Percentiles rank a stretch among this genome's conserved stretches.
These are phyloP conservation scores for Thermophis baileyi DNA, from an alignment of 2,113 vertebrate species.

Conservation along the genomic window DNA sequence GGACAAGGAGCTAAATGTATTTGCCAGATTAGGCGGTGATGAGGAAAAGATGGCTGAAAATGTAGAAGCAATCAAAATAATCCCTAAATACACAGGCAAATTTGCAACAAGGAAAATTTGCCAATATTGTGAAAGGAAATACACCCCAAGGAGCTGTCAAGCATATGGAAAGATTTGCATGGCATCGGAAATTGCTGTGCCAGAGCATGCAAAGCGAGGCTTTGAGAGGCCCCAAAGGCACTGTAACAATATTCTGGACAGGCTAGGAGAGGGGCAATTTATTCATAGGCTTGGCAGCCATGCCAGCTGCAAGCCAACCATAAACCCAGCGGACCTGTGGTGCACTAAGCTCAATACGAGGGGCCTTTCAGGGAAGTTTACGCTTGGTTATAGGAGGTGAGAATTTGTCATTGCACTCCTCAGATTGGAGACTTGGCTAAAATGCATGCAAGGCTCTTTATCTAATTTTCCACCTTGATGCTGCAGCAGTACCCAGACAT, in stretches of 20 bases:
- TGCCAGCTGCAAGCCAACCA: slow-evolving; percentile 5
- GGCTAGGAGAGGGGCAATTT: slow-evolving; percentile 1
- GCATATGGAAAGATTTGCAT: slow-evolving; percentile 32
- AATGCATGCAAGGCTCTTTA: background rate
- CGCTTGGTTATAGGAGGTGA: background rate
- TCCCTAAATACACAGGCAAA: background rate
- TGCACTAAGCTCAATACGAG: background rate
- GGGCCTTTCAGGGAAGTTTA: background rate
- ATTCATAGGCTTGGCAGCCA: slow-evolving; percentile 8
- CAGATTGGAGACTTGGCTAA: background rate
- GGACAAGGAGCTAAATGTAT: background rate
- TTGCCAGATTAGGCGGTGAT: background rate
- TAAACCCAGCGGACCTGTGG: background rate
- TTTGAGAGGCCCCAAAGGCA: slow-evolving; percentile 21
- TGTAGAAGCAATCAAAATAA: background rate
- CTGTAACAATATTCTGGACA: slow-evolving; percentile 10
- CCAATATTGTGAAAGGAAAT: slow-evolving; percentile 5
- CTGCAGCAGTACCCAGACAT: background rate
- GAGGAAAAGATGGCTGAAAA: background rate
- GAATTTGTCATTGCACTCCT: background rate
- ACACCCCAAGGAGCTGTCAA: slow-evolving; percentile 16
- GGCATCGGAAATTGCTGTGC: slow-evolving; percentile 22
- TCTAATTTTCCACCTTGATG: background rate
- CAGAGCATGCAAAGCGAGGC: slow-evolving; percentile 30
- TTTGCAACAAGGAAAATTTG: background rate